Base-by-base conservation (phyloP, 2,888 invertebrate species). In the Glaucopsyche alexis region DNA sequence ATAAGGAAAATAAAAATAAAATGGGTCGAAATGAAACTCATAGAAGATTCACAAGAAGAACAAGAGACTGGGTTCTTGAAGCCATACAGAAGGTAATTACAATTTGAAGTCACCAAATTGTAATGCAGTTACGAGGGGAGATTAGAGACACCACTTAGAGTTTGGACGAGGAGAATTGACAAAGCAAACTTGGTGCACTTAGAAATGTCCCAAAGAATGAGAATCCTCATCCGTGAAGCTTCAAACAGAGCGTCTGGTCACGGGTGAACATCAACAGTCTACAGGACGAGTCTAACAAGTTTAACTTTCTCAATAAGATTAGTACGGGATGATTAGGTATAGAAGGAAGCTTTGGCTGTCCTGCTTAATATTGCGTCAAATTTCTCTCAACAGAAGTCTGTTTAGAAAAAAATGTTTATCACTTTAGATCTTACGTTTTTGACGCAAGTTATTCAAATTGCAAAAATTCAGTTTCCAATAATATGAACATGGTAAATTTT, bases 71-170 rank as follows among this genome's bases (percentile, higher is more conserved):
- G 91, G 90, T 90, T 90, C 91, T 92, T 91, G 89, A 89, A 91
- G 92, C 91, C 92, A 92, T 90, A 92, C 90, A 73, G 71, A 74
- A 74, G 77, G 92, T 89, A 85, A 87, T 92, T 92, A 92, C 92
- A 91, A 89, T 92, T 89, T 91, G 91, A 92, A 93, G 92, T 92
- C 88, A 92, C 93, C 93, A 93, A 91, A 88, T 90, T 90, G 88
- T 88, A 93, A 93, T 93, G 91, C 93, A 93, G 93, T 93, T 91
- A 93, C 93, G 93, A 93, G 93, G 91, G 92, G 93, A 93, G 93
- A 93, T 93, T 89, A 82, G 82, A 80, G 80, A 89, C 90, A 92
- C 92, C 92, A 91, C 93, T 89, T 75, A 76, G 77, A 83, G 78
- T 82, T 78, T 80, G 82, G 82, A 75, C 76, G 76, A 77, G 78